phyloP scores from a whole-genome alignment of 2,888 invertebrate species.

The Loripinus fragilis region DNA sequence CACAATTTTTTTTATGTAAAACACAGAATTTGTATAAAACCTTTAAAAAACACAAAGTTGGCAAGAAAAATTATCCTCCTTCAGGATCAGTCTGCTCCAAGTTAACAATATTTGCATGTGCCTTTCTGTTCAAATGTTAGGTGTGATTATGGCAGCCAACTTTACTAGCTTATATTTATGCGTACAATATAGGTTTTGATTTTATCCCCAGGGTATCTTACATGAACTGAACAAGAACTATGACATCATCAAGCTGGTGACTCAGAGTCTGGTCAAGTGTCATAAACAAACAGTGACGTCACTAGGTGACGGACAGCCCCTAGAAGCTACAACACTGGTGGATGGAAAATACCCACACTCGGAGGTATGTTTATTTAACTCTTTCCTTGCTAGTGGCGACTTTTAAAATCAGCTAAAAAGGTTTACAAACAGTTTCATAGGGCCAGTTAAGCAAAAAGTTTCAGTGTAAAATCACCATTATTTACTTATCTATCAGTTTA shows the following conservation, averaged over 20 bases:
- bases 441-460: no score
- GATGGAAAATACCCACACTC: slow-evolving; percentile 84
- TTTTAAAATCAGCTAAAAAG: no score
- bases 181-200: no score
- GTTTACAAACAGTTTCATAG: no score
- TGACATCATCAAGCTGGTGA: slow-evolving; percentile 84
- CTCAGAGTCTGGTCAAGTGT: slow-evolving; percentile 83
- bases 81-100: no score
- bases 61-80: no score
- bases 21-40: no score
- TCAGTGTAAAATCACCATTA: no score
- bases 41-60: no score
- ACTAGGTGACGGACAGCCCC: slow-evolving; percentile 65
- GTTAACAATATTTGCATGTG: neutral
- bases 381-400: neutral
- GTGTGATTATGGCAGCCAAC: neutral
- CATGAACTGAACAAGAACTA: slow-evolving; percentile 84
- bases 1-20: no score
- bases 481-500: no score
- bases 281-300: slow-evolving; percentile 81
- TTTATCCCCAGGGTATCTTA: slow-evolving; percentile 79
- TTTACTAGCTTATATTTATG: no score
- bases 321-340: slow-evolving; percentile 81
- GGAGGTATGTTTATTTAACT: slow-evolving; percentile 75
- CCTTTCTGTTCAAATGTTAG: slow-evolving; percentile 1